Evolutionary conservation across 1,140 invertebrate species (phyloP), one percentile per base, ranked within the genome.

Genomic region (Delia radicum): DNA sequence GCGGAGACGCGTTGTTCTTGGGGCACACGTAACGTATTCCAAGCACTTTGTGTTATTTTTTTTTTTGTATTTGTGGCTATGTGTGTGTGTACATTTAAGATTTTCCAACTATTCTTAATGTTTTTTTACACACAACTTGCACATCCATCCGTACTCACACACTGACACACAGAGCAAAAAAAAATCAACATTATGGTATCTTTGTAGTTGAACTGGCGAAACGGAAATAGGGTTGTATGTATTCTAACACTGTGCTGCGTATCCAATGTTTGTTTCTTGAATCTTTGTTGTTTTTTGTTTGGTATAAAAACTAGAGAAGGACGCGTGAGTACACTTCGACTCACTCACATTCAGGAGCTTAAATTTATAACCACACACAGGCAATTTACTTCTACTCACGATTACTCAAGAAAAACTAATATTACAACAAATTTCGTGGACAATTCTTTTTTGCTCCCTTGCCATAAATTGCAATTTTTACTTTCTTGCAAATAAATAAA

Each of bases 1-100:
- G 83, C 77, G 80, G 85, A 82, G 82, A 84, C 82, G 83, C 82
- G 82, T 82, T 77, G 82, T 84, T 82, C 81, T 83, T 83, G 79
- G 76, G 78, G 74, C 78, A 79, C 78, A 78, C 78, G 80, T 80
- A 78, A 33, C 31, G 61, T 61, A 67, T 75, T 67, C 31, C 65
- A 69, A 69, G 18, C 29, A 69, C 8, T 69, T 31, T 31, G 33
- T 24, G 3, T 33, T 21, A 33, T 37, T 4, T 21, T 21, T 55
- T 21, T 55, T 55, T 8, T 21, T 21, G 77, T 21, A 33, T 69
- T 24, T 69, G 65, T 33, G 65, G n/a, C 2, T 69, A 7, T 21
- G 10, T 69, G 29, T 69, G 13, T 69, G n/a, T 67, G 13, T 48
- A n/a, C 42, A 48, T 31, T 69, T 33, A 69, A 69, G 65, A 24